Evolutionary conservation across 2,888 invertebrate species (phyloP), one percentile per base, ranked within the genome.

Genomic region (Standfussiana lucernea): DNA sequence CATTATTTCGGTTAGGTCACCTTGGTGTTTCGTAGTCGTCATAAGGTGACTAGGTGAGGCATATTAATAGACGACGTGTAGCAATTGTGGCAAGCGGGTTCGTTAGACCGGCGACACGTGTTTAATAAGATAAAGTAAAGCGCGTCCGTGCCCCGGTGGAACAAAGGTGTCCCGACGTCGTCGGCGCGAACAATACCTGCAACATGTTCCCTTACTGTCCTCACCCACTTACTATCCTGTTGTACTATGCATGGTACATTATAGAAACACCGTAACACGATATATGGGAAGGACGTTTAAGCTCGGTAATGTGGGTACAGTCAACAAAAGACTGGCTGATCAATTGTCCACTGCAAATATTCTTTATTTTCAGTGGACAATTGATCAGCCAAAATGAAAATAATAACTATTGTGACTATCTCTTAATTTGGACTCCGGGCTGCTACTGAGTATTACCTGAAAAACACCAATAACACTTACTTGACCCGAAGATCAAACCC

Each of bases 41-140:
- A 56, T 72, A 77, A 47, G 18, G 10, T 93, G 91, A 93, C 90
- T 90, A 91, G 89, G 90, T 89, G 87, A 88, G 87, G 91, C 88
- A 90, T 92, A 94, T 95, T 94, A 93, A 94, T 94, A 94, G 92
- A 91, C 90, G 86, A 91, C 91, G 91, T 90, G 91, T 90, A 91
- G 94, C 93, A 93, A 94, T 94, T 93, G 93, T 89, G 93, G 91
- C 90, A 89, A 91, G 91, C 93, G 93, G 93, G 92, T 94, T 93
- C 92, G 93, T 94, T 93, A 93, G 92, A 92, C 91, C 93, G 92
- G 89, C 91, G 74, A 18, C 69, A 94, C 92, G 92, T 95, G 94
- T 95, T 82, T 79, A 95, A 95, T 95, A 93, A 94, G 94, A 95
- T 95, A 95, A 94, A 95, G 93, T 95, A 93, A 93, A 91, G 82